phyloP scores from a whole-genome alignment of 2,888 invertebrate species.

The Spisula subtruncata region DNA sequence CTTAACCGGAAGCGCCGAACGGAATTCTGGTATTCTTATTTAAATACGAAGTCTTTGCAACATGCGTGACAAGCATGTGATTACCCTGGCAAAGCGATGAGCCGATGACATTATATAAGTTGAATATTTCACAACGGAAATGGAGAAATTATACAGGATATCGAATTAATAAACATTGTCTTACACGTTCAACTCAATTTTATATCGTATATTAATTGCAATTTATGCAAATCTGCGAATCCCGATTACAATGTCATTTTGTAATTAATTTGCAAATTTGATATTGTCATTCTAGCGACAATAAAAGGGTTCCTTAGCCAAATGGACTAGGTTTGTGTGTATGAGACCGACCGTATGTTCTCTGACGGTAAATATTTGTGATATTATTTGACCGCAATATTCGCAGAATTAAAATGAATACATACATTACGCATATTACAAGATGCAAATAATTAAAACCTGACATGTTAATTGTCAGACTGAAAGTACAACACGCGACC shows the following conservation, averaged over 20 bases:
- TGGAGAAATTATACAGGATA: not conserved
- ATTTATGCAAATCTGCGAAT: slow-evolving; percentile 22
- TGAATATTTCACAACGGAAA: slow-evolving; percentile 19
- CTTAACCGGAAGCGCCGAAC: not conserved
- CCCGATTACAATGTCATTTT: not conserved
- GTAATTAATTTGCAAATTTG: slow-evolving; percentile 1
- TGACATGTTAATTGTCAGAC: too few species aligned
- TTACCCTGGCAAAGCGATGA: not conserved
- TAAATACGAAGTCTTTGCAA: slow-evolving; percentile 4
- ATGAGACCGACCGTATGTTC: too few species aligned
- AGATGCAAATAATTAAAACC: too few species aligned
- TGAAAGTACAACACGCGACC: too few species aligned
- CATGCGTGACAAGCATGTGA: not conserved
- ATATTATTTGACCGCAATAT: too few species aligned
- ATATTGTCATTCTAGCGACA: not conserved
- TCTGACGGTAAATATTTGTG: too few species aligned
- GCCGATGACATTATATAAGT: not conserved
- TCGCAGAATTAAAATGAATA: too few species aligned
- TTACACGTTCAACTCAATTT: not conserved
- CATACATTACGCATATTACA: too few species aligned
- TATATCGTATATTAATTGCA: slow-evolving; percentile 13
- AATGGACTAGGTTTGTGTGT: too few species aligned
- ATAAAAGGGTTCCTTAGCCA: too few species aligned
- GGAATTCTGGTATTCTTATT: slow-evolving; percentile 7
- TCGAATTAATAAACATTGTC: not conserved